These are phyloP conservation scores for Mionectes olivaceus DNA, from an alignment of 2,797 vertebrate species.

Conservation along the genomic window DNA sequence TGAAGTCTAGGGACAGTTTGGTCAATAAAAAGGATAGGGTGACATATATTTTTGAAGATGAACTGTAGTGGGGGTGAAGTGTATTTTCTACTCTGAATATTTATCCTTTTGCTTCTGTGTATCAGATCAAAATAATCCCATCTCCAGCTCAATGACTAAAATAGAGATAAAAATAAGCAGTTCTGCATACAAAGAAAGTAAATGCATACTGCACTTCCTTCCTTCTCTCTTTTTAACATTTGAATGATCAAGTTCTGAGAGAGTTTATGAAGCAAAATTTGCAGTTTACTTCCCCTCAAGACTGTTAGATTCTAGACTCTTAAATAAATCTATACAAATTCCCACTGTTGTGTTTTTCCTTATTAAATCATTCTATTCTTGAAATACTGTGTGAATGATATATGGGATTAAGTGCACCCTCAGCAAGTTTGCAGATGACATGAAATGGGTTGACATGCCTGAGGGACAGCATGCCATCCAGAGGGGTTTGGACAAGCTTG, in stretches of 20 bases:
- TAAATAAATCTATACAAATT: neutral
- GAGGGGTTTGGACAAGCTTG: neutral
- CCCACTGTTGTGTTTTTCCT: neutral
- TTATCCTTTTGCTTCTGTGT: neutral
- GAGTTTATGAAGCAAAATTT: neutral
- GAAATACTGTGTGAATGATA: neutral
- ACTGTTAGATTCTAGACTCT: neutral
- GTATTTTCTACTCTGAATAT: neutral
- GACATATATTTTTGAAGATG: neutral
- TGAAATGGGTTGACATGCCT: neutral
- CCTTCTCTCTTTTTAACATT: neutral
- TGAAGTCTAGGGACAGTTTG: neutral
- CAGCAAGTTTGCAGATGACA: neutral
- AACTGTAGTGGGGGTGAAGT: neutral
- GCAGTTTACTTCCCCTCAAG: neutral
- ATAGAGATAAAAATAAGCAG: neutral
- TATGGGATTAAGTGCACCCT: neutral
- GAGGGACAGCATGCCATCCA: neutral
- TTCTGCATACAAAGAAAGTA: neutral
- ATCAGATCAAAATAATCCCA: neutral
- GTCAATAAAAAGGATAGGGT: neutral
- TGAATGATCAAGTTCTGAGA: neutral
- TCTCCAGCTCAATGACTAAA: neutral
- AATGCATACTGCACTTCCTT: neutral
- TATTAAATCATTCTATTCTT: neutral